phyloP scores from a whole-genome alignment of 2,113 vertebrate genomes.

The Nicator chloris region DNA sequence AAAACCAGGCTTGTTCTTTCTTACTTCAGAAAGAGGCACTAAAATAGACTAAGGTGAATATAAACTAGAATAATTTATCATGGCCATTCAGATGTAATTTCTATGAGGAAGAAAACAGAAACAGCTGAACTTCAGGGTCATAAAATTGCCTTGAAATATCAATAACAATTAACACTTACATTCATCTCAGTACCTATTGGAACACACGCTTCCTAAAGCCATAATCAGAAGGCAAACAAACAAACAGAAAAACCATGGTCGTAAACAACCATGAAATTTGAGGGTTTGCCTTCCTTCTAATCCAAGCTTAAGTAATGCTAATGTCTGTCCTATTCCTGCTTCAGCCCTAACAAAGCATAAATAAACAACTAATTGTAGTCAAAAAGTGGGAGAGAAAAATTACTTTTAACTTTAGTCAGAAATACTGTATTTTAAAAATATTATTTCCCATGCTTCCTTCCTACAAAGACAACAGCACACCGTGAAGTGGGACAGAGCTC shows the following conservation, averaged over 20 bases:
- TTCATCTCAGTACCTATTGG: not conserved
- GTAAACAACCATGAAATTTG: not conserved
- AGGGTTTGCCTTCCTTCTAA: not conserved
- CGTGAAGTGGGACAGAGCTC: not conserved
- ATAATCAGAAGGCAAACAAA: not conserved
- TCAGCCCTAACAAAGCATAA: not conserved
- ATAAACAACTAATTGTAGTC: not conserved
- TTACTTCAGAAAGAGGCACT: not conserved
- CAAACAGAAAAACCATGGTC: not conserved
- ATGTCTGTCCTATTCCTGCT: not conserved
- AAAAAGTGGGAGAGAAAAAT: not conserved
- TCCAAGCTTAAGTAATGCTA: not conserved
- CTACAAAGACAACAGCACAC: not conserved
- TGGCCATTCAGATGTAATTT: constrained; percentile 9
- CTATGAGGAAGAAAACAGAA: constrained; percentile 1
- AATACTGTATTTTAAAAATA: not conserved
- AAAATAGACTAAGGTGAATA: not conserved
- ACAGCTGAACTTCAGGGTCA: constrained; percentile 6
- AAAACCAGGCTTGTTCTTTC: not conserved
- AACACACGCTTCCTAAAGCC: not conserved
- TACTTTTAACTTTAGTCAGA: not conserved
- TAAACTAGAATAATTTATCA: not conserved
- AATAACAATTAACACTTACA: constrained; percentile 20
- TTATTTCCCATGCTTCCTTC: not conserved
- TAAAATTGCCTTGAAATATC: constrained; percentile 1